A percentile compares a stretch with the other conserved stretches of the same genome.
These are phyloP conservation scores for Colistium nudipinnis DNA, from an alignment of 2,113 vertebrate genomes.

Conservation along the genomic window DNA sequence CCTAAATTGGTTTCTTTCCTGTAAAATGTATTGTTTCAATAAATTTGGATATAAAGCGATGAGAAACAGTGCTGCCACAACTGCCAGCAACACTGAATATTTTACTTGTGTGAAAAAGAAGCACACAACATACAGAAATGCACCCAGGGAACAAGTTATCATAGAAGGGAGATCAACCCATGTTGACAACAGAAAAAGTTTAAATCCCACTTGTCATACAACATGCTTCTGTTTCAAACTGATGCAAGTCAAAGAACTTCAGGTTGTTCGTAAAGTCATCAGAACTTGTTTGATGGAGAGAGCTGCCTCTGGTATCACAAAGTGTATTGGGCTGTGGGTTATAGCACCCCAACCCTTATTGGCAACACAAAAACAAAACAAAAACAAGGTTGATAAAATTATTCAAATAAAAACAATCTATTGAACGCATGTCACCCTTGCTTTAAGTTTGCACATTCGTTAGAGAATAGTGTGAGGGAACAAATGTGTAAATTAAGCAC, in stretches of 20 bases:
- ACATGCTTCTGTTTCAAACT: too few species aligned
- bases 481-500: conserved; percentile 19
- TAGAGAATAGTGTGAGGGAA: not conserved
- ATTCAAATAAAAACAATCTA: not conserved
- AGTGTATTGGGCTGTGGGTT: not conserved
- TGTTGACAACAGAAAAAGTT: too few species aligned
- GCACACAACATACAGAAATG: not conserved
- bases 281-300: not conserved
- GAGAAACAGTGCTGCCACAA: not conserved
- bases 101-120: not conserved
- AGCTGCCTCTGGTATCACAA: not conserved
- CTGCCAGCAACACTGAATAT: not conserved
- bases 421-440: not conserved
- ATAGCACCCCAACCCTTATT: not conserved
- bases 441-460: conserved; percentile 5
- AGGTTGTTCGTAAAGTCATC: too few species aligned
- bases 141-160: not conserved
- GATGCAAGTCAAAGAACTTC: not conserved
- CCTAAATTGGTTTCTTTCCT: conserved; percentile 7
- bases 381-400: not conserved
- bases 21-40: conserved; percentile 13
- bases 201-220: not conserved
- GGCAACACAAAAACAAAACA: too few species aligned
- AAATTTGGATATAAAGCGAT: not conserved
- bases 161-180: not conserved